These are phyloP conservation scores for Troides aeacus DNA, from an alignment of 2,888 invertebrate genomes.

Conservation along the genomic window DNA sequence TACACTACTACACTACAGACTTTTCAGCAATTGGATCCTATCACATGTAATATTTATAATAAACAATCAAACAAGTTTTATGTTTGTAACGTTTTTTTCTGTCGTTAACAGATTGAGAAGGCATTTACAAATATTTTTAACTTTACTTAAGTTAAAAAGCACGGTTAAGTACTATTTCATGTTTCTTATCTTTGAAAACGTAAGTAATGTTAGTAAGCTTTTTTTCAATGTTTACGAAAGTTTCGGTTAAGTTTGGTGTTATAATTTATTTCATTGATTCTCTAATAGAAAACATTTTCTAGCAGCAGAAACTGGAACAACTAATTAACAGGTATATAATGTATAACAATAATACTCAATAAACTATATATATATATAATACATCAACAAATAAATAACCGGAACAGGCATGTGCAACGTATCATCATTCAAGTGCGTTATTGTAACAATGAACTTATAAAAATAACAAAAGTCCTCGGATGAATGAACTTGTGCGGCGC, in stretches of 20 bases:
- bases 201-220: too few relatives aligned
- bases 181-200: too few relatives aligned
- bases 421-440: slow-evolving; percentile 10
- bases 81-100: slow-evolving; percentile 12
- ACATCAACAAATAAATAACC: not conserved
- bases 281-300: too few relatives aligned
- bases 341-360: not conserved
- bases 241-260: too few relatives aligned
- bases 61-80: slow-evolving; percentile 18
- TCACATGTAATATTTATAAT: too few relatives aligned
- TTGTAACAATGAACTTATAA: slow-evolving; percentile 10
- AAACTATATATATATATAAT: not conserved
- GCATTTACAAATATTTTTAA: not conserved
- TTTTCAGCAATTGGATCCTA: too few relatives aligned
- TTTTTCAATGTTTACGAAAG: too few relatives aligned
- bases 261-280: too few relatives aligned
- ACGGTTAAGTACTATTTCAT: not conserved
- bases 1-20: too few relatives aligned
- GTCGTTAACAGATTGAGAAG: not conserved
- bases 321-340: not conserved
- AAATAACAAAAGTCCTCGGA: slow-evolving; percentile 6
- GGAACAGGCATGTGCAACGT: not conserved
- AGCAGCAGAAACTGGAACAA: too few relatives aligned
- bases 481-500: slow-evolving; percentile 15
- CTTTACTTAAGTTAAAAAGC: not conserved